Evolutionary conservation across 2,888 invertebrate genomes (phyloP), one percentile per base, ranked within the genome.

Genomic region (Pseudolycoriella hygida): DNA sequence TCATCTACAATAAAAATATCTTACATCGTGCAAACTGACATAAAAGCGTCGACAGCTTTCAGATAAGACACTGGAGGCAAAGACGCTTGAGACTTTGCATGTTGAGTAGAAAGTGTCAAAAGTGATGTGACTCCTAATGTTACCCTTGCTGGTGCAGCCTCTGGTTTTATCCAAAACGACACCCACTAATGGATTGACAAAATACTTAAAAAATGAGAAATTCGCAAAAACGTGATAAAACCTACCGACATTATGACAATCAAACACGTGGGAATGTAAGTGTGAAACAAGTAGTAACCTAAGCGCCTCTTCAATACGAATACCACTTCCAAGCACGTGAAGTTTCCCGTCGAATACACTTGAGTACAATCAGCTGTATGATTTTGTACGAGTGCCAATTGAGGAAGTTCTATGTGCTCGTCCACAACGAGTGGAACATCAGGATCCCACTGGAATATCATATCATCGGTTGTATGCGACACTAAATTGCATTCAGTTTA

Each of bases 171-270:
- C 90, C 90, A 92, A 67, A 92, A 92, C 0, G 89, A 89, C 3
- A 90, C 85, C 90, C 90, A 90, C 76, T 86, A n/a, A n/a, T n/a
- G 64, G 63, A 64, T 6, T 8, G 8, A 25, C 8, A 25, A 25
- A 25, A 25, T n/a, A n/a, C n/a, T n/a, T n/a, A n/a, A n/a, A n/a
- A 30, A 30, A 10, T 30, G 6, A 30, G 30, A 30, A 10, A 30
- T 30, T 30, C 30, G 11, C 8, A 30, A 10, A 30, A 48, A n/a
- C 34, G 38, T 30, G 30, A n/a, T 39, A 41, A 39, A 40, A 73
- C 80, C 75, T 62, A 81, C 81, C 54, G 90, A 90, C 87, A 92
- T 89, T 46, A 92, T 89, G 50, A 92, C 93, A 56, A 93, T 92
- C 57, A 92, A 74, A 60, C 89, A 90, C 14, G 90, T 90, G 3